A percentile compares a stretch with the other conserved stretches of the same genome.
Conservation (phyloP, 2,888 invertebrate species). For the Daptonema setosum region DNA sequence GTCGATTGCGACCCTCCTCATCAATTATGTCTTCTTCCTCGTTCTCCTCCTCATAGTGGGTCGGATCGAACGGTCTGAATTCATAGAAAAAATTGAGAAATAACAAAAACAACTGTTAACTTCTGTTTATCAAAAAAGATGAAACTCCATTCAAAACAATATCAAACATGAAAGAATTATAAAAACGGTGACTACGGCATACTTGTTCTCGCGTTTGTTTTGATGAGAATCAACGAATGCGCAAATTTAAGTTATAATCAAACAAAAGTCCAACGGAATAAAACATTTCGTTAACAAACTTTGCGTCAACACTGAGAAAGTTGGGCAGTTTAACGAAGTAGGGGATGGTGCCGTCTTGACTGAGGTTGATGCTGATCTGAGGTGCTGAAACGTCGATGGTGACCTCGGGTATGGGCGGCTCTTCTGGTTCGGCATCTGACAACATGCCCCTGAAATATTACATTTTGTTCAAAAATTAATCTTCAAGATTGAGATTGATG, state of each 20-base stretch:
- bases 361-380: slow-evolving; percentile 71
- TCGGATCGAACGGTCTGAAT: slow-evolving; percentile 64
- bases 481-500: too few relatives aligned
- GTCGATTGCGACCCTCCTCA: slow-evolving; percentile 75
- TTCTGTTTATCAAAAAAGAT: neutral
- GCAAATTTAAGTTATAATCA: too few relatives aligned
- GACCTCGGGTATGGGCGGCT: too few relatives aligned
- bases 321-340: slow-evolving; percentile 93
- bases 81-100: neutral
- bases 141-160: neutral
- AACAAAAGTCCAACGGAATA: too few relatives aligned
- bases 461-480: too few relatives aligned
- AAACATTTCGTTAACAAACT: too few relatives aligned
- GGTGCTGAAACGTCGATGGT: too few relatives aligned
- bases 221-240: too few relatives aligned
- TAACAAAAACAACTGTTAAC: neutral
- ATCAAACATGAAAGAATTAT: neutral
- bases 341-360: slow-evolving; percentile 53
- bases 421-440: too few relatives aligned
- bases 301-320: slow-evolving; percentile 85
- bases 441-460: too few relatives aligned
- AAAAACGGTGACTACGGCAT: too few relatives aligned
- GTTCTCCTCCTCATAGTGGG: slow-evolving; percentile 89
- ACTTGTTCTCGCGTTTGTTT: too few relatives aligned
- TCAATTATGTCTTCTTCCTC: slow-evolving; percentile 93